phyloP scores from a whole-genome alignment of 2,113 vertebrate species.

The Ptychochromis oligacanthus region DNA sequence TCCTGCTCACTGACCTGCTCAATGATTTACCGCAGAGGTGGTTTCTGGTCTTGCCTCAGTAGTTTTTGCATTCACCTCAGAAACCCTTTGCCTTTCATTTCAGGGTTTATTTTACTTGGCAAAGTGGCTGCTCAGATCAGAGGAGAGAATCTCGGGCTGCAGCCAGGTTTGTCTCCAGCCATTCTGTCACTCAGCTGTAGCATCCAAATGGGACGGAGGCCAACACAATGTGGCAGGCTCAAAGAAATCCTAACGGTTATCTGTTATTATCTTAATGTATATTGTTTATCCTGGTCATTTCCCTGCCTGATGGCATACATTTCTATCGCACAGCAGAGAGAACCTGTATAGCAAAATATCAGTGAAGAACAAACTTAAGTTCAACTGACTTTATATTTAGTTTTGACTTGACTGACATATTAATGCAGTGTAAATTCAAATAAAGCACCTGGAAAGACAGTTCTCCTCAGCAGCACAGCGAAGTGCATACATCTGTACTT shows the following conservation, averaged over 20 bases:
- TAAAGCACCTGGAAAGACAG: slow-evolving; percentile 81
- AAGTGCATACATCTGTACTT: slow-evolving; percentile 82
- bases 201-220: slow-evolving; percentile 34
- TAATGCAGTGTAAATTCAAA: neutral
- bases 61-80: slow-evolving; percentile 47
- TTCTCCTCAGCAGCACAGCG: slow-evolving; percentile 85
- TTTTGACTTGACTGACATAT: neutral
- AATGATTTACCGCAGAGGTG: slow-evolving; percentile 29
- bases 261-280: neutral
- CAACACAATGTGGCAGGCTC: slow-evolving; percentile 25
- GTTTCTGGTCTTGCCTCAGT: slow-evolving; percentile 22
- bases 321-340: neutral
- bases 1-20: neutral
- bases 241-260: neutral
- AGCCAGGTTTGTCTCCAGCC: slow-evolving; percentile 48
- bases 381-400: neutral
- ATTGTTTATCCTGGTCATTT: neutral
- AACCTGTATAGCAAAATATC: neutral
- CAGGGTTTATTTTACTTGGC: slow-evolving; percentile 62
- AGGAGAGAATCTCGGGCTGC: slow-evolving; percentile 30
- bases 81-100: slow-evolving; percentile 56
- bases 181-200: slow-evolving; percentile 38
- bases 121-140: slow-evolving; percentile 41
- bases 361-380: neutral
- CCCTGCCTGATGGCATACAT: neutral